Base-by-base conservation (phyloP, 1,140 invertebrate genomes). In the Melipona quadrifasciata region DNA sequence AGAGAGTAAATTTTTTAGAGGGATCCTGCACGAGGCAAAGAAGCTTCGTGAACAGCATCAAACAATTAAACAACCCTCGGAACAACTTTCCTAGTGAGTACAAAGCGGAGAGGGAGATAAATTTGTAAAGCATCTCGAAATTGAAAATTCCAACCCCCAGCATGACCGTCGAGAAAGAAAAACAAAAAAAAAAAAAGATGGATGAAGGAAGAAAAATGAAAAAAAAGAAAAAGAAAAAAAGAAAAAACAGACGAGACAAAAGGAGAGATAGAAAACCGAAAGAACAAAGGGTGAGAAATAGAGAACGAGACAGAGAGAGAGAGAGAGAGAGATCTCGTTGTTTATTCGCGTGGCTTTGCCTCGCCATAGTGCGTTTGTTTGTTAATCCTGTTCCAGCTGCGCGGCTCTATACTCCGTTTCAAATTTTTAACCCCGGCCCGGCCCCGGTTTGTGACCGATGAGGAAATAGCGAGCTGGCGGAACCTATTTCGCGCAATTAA, bases 401-500 rank as follows among this genome's bases (percentile, higher is more conserved):
- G 16, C 39, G 11, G 5, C 4, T 17, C 24, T 24, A 39, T 71
- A 17, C 58, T 8, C 39, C 47, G 47, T 67, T 78, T 53, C 76
- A 53, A 61, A 67, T 78, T 78, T 78, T 12, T 17, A 34, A 61
- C 53, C 51, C 10, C 19, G 0, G 19, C 19, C 61, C 12, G 4
- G 17, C 17, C 17, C n/a, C n/a, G n/a, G 24, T n/a, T 71, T 27
- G 14, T 17, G 39, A 71, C 39, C 39, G 12, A 70, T 8, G 21
- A 0, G 68, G 14, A 71, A 71, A 24, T n/a, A 5, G 12, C 34
- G 12, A 39, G 21, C 14, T 47, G 0, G 39, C 31, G 55, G 8
- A 58, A 75, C 55, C 73, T 76, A 76, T 65, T 65, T 78, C 61
- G n/a, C 6, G 19, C 47, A 53, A 78, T 78, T 67, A 67, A 19